phyloP scores from a whole-genome alignment of 2,797 vertebrate species.

The Apogon hyalosoma region DNA sequence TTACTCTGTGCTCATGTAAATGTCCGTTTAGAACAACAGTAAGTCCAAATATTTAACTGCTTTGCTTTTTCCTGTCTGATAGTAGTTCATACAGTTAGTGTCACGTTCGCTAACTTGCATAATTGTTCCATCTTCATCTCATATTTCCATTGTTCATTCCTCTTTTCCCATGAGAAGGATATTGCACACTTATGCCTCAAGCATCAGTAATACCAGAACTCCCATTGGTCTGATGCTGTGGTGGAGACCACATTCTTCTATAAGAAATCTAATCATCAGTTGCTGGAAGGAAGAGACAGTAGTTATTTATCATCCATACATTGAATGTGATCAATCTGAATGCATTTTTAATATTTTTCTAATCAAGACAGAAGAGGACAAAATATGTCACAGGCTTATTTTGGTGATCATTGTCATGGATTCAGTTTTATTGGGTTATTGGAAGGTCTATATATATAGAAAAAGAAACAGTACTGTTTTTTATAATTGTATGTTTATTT shows the following conservation, averaged over 20 bases:
- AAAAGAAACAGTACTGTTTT: not conserved
- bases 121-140: conserved; percentile 32
- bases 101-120: conserved; percentile 40
- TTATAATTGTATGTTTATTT: conserved; percentile 2
- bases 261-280: conserved; percentile 38
- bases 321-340: conserved; percentile 38
- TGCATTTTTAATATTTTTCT: conserved; percentile 34
- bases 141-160: conserved; percentile 33
- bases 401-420: not conserved
- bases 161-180: conserved; percentile 42
- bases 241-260: conserved; percentile 34
- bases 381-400: conserved; percentile 22
- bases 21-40: not conserved
- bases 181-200: conserved; percentile 46
- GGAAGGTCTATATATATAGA: not conserved
- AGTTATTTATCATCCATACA: conserved; percentile 34
- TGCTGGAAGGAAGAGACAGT: conserved; percentile 5
- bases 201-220: conserved; percentile 33
- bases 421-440: not conserved
- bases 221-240: conserved; percentile 32
- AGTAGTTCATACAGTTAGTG: conserved; percentile 16
- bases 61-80: not conserved
- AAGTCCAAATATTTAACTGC: not conserved
- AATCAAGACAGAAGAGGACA: conserved; percentile 37
- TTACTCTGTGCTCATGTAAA: too few species aligned